Base-by-base conservation (phyloP, 2,888 invertebrate genomes). In the Epicampocera succincta region DNA sequence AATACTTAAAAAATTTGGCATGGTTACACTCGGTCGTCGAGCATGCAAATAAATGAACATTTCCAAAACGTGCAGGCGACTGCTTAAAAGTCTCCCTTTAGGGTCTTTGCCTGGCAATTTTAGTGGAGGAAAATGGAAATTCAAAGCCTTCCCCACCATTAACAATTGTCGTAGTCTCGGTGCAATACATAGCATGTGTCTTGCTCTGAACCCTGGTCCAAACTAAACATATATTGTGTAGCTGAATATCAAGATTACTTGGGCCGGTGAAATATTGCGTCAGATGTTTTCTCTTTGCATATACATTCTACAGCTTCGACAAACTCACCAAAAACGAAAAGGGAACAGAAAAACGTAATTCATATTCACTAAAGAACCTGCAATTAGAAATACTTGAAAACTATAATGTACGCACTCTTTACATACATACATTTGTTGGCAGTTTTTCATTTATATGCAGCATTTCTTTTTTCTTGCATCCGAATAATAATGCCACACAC, bases 371-470 rank as follows among this genome's bases (percentile, higher is more conserved):
- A 79, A 79, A 73, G 78, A 85, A 85, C 84, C 83, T 83, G 73
- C 83, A 83, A 85, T 85, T 85, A 84, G 77, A 79, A 83, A 76
- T 83, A 81, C 80, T 76, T 68, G 79, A 82, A 83, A 82, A 81
- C 84, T 84, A 81, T 83, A 81, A 82, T 79, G 80, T 78, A 84
- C 80, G 75, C 78, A 73, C 72, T 79, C 72, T 66, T 68, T 72
- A 66, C 52, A 48, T 72, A 66, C 52, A 48, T 52, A 48, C 29
- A 56, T 63, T 56, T 48, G 54, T 63, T 68, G 74, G 50, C 58
- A 65, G 74, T 48, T 54, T 74, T 71, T 66, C 21, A 25, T 44
- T 48, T 54, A 13, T 42, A 17, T 12, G n/a, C n/a, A n/a, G 21
- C 42, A 40, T 40, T 65, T 50, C 66, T 19, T 25, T 38, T 11